Conservation (phyloP, 2,888 invertebrate genomes). For the Drosophila hamatofila region DNA sequence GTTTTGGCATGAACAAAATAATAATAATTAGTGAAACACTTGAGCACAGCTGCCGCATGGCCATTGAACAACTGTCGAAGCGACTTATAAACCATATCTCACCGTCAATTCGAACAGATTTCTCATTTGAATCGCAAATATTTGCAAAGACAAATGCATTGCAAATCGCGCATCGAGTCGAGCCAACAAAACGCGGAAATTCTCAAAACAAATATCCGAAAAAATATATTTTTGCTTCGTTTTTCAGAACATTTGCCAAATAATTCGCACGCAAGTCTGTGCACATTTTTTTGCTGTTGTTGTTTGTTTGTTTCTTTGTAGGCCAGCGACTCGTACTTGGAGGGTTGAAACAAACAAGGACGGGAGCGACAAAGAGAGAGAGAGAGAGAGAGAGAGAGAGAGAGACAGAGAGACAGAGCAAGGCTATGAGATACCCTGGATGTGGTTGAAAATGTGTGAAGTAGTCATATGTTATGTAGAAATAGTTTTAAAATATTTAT, state of each 20-base stretch:
- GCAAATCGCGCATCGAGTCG: slow-evolving; percentile 23
- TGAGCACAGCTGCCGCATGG: slow-evolving; percentile 60
- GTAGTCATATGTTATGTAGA: background rate
- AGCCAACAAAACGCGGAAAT: slow-evolving; percentile 55
- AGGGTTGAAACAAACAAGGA: slow-evolving; percentile 53
- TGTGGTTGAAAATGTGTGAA: too few relatives aligned
- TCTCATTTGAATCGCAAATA: slow-evolving; percentile 79
- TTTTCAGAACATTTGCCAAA: slow-evolving; percentile 81
- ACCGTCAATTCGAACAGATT: slow-evolving; percentile 68
- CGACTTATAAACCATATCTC: slow-evolving; percentile 13
- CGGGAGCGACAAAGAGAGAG: background rate
- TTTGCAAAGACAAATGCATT: slow-evolving; percentile 70
- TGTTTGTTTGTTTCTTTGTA: slow-evolving; percentile 5
- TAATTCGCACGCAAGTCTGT: slow-evolving; percentile 82
- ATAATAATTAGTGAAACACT: slow-evolving; percentile 60
- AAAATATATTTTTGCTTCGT: slow-evolving; percentile 50
- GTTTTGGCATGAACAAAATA: background rate
- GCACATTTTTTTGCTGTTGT: slow-evolving; percentile 70
- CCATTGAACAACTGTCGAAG: slow-evolving; percentile 69
- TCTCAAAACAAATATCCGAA: slow-evolving; percentile 79
- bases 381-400: background rate
- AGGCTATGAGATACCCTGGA: slow-evolving; percentile 28
- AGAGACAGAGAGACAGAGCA: background rate
- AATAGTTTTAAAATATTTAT: background rate
- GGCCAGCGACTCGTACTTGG: slow-evolving; percentile 15